Evolutionary conservation across 1,140 invertebrate species (phyloP).

Genomic region (Drosophila lini): DNA sequence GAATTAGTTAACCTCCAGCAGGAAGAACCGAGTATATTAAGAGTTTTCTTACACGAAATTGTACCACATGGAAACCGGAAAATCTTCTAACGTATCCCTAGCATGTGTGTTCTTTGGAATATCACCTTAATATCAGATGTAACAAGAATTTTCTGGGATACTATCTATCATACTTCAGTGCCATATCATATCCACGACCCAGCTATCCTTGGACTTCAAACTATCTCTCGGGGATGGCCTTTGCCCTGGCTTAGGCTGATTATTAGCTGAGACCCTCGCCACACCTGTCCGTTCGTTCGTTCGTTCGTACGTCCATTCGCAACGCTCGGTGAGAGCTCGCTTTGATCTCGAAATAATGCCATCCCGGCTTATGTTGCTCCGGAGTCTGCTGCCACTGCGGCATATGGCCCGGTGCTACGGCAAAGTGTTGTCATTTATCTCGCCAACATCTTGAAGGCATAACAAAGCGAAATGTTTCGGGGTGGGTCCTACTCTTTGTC

Average conservation of each 20-base stretch:
- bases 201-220: constrained; percentile 8
- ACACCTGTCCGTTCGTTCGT: constrained; percentile 19
- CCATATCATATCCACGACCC: background rate
- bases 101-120: background rate
- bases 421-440: constrained; percentile 79
- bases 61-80: background rate
- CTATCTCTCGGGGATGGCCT: constrained; percentile 9
- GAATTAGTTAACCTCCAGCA: constrained; percentile 10
- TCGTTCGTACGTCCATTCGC: constrained; percentile 21
- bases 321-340: constrained; percentile 46
- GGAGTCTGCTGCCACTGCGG: constrained; percentile 11
- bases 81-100: background rate
- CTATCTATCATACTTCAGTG: background rate
- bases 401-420: constrained; percentile 47
- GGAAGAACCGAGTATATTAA: background rate
- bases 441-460: constrained; percentile 74
- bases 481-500: constrained; percentile 32
- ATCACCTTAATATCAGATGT: background rate
- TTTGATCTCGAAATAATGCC: constrained; percentile 61
- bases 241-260: constrained; percentile 9
- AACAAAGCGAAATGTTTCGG: constrained; percentile 40
- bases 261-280: constrained; percentile 50
- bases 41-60: background rate
- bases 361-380: constrained; percentile 42
- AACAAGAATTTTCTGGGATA: background rate